phyloP scores from a whole-genome alignment of 2,113 vertebrate species.

The Brienomyrus brachyistius region DNA sequence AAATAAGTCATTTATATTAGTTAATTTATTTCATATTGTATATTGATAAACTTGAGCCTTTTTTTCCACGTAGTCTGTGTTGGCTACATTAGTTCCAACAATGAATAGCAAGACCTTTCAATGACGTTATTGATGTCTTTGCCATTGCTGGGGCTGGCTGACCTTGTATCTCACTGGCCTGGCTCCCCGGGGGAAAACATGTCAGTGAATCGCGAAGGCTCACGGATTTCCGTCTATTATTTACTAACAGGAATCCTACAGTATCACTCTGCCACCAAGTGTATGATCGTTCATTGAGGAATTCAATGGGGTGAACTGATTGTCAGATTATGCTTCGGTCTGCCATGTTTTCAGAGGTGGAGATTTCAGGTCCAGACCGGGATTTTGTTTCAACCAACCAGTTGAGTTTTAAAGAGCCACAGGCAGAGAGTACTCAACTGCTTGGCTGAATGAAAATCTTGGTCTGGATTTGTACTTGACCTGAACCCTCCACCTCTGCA shows the following conservation, averaged over 20 bases:
- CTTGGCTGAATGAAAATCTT: too few relatives aligned
- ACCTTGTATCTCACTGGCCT: slow-evolving; percentile 1
- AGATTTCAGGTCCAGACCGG: too few relatives aligned
- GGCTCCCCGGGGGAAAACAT: background rate
- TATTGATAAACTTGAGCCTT: background rate
- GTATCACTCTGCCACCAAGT: background rate
- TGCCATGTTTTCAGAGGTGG: background rate
- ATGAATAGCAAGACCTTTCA: background rate
- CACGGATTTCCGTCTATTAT: background rate
- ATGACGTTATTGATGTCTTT: background rate
- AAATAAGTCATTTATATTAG: background rate
- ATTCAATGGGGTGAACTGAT: background rate
- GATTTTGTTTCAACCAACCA: too few relatives aligned
- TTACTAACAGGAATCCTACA: background rate
- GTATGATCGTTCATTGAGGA: background rate
- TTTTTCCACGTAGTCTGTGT: background rate
- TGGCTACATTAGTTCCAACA: background rate
- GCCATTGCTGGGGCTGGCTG: background rate
- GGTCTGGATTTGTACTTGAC: too few relatives aligned
- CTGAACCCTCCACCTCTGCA: too few relatives aligned
- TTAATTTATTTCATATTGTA: background rate
- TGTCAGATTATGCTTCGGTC: background rate
- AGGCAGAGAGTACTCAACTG: too few relatives aligned
- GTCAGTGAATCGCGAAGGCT: background rate
- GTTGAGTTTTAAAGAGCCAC: too few relatives aligned